These are phyloP conservation scores for Channa striata DNA, from an alignment of 2,797 vertebrate species.

Conservation along the genomic window DNA sequence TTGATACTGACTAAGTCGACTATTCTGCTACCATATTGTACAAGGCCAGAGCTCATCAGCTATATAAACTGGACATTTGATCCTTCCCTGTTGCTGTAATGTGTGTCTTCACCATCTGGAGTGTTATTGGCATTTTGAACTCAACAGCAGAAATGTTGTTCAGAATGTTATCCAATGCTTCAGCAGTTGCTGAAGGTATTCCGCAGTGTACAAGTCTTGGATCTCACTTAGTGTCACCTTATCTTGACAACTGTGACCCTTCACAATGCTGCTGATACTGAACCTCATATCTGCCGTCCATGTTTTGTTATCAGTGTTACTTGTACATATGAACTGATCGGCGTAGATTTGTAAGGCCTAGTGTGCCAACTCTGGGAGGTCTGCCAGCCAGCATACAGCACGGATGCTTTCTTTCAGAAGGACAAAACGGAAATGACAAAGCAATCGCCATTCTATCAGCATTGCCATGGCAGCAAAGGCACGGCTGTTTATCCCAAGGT, in stretches of 20 bases:
- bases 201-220: constrained; percentile 31
- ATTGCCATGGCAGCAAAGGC: constrained; percentile 82
- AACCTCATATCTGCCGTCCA: constrained; percentile 59
- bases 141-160: constrained; percentile 62
- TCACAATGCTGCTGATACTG: constrained; percentile 47
- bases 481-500: constrained; percentile 86
- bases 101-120: constrained; percentile 65
- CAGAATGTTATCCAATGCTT: constrained; percentile 54
- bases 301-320: constrained; percentile 74
- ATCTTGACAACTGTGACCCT: constrained; percentile 51
- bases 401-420: constrained; percentile 77
- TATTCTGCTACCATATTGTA: constrained; percentile 29
- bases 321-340: constrained; percentile 78
- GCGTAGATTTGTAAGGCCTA: constrained; percentile 64
- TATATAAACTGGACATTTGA: constrained; percentile 62
- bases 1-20: constrained; percentile 13
- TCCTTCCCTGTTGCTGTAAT: constrained; percentile 42
- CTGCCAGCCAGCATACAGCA: constrained; percentile 79
- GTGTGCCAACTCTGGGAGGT: constrained; percentile 79
- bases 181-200: constrained; percentile 38
- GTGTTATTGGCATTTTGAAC: constrained; percentile 67
- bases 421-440: constrained; percentile 88
- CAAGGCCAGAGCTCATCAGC: constrained; percentile 46
- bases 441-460: constrained; percentile 85
- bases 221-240: constrained; percentile 34